Evolutionary conservation across 2,888 invertebrate genomes (phyloP).

Genomic region (Temnothorax rugatulus): DNA sequence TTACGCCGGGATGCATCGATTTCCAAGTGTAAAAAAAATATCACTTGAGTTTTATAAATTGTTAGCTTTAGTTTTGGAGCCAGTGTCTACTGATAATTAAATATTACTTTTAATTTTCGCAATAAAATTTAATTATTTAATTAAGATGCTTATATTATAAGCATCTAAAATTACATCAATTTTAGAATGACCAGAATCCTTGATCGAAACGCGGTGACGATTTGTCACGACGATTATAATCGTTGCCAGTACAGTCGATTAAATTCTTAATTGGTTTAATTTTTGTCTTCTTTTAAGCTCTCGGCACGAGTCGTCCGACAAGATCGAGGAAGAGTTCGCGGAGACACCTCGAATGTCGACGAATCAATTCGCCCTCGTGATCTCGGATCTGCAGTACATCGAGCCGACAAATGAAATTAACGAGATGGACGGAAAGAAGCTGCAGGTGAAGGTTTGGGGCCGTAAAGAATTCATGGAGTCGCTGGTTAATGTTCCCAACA

Average conservation of each 20-base stretch:
- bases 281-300: not conserved
- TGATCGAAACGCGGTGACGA: no score
- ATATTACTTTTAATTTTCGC: not conserved
- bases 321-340: conserved; percentile 91
- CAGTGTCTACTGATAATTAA: not conserved
- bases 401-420: conserved; percentile 82
- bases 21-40: not conserved
- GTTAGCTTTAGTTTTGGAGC: not conserved
- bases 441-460: conserved; percentile 89
- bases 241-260: no score
- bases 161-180: no score
- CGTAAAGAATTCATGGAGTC: conserved; percentile 89
- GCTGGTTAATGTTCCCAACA: conserved; percentile 88
- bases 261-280: no score
- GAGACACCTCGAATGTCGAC: conserved; percentile 92
- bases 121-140: no score
- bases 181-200: no score
- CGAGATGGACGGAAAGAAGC: conserved; percentile 83
- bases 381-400: conserved; percentile 89
- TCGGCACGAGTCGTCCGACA: conserved; percentile 80
- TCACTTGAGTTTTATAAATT: not conserved
- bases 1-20: not conserved
- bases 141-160: no score
- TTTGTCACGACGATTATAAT: no score
- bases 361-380: conserved; percentile 91